phyloP scores from a whole-genome alignment of 2,797 vertebrate species.

The Cygnus olor region DNA sequence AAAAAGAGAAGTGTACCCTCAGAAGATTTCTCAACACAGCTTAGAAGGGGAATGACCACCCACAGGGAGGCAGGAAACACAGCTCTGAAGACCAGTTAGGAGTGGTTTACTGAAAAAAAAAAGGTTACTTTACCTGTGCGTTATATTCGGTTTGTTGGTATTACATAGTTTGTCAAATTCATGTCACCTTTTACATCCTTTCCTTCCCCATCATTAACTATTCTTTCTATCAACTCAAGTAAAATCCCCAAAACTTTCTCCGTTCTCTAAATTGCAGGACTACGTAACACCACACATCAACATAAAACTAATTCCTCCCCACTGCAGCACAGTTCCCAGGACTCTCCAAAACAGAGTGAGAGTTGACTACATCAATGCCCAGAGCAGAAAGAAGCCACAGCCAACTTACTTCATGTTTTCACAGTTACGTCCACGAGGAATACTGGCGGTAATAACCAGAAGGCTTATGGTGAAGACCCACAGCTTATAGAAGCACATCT shows the following conservation, averaged over 20 bases:
- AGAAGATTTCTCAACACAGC: neutral
- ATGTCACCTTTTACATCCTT: neutral
- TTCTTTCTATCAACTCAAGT: neutral
- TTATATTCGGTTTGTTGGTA: neutral
- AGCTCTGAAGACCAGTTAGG: neutral
- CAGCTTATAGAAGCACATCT: slow-evolving; percentile 27
- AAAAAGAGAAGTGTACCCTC: neutral
- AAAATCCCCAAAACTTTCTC: neutral
- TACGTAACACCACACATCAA: neutral
- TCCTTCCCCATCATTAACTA: neutral
- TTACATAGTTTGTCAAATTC: neutral
- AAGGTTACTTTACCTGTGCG: neutral
- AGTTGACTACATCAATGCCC: neutral
- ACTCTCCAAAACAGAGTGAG: neutral
- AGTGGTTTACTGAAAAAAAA: neutral
- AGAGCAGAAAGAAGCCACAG: neutral
- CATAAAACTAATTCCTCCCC: neutral
- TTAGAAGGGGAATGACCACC: neutral
- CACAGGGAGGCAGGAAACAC: neutral
- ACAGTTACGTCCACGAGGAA: neutral
- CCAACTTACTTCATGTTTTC: slow-evolving; percentile 27
- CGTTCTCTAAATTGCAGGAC: neutral
- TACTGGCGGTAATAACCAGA: neutral
- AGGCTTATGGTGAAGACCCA: neutral
- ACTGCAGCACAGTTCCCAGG: neutral